A percentile compares a stretch with the other conserved stretches of the same genome.
phyloP scores from a whole-genome alignment of 2,113 vertebrate species.

The Laterallus jamaicensis region DNA sequence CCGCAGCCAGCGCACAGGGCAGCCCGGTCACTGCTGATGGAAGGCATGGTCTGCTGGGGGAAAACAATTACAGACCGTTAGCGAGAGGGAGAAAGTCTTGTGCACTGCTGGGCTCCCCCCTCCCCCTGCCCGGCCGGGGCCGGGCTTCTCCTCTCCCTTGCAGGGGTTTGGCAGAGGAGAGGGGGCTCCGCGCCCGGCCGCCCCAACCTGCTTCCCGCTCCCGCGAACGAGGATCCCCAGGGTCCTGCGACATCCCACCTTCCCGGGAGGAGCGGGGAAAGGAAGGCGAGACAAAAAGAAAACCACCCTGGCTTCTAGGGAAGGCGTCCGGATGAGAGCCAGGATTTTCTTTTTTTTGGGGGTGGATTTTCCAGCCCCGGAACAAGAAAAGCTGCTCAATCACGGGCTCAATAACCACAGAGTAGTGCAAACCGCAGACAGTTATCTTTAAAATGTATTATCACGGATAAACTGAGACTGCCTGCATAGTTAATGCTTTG shows the following conservation, averaged over 20 bases:
- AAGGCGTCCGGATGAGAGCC: not conserved
- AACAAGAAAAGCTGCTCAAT: not conserved
- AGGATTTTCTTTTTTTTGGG: not conserved
- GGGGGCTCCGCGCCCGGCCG: not conserved
- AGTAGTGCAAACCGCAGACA: not conserved
- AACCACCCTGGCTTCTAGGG: not conserved
- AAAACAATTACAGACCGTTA: constrained; percentile 62
- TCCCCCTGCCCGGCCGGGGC: not conserved
- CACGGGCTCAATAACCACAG: not conserved
- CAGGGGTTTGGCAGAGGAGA: not conserved
- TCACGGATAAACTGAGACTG: not conserved
- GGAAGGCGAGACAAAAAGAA: not conserved
- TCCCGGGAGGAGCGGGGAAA: not conserved
- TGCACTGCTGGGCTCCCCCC: not conserved
- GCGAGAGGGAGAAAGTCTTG: not conserved
- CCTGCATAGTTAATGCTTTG: not conserved
- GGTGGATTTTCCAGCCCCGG: not conserved
- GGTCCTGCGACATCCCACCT: not conserved
- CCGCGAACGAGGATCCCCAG: not conserved
- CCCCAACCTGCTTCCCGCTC: not conserved
- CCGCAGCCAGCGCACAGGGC: constrained; percentile 97
- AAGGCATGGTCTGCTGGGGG: constrained; percentile 87
- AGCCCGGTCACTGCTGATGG: constrained; percentile 90
- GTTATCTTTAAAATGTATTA: constrained; percentile 12
- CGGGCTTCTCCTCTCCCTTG: not conserved